A percentile compares a stretch with the other conserved stretches of the same genome.
Conservation (phyloP, 1,140 invertebrate species). For the Drosophila littoralis region DNA sequence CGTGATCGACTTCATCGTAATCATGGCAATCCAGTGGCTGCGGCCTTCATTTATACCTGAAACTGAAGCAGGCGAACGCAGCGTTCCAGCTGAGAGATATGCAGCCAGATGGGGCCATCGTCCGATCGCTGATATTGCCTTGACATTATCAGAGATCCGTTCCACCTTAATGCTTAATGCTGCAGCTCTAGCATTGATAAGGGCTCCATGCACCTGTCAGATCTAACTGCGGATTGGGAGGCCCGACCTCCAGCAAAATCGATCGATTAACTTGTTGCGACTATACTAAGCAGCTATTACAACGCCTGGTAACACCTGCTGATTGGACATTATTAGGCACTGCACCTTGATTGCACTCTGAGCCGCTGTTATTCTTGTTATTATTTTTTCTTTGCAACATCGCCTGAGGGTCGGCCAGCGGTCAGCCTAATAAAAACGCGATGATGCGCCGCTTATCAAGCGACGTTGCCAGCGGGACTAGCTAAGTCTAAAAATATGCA, state of each 20-base stretch:
- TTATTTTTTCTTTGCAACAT: not conserved
- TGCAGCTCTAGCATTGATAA: constrained; percentile 5
- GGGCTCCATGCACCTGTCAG: constrained; percentile 9
- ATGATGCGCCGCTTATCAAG: constrained; percentile 37
- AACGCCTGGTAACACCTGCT: constrained; percentile 2
- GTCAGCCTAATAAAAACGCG: constrained; percentile 22
- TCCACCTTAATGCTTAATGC: constrained; percentile 30
- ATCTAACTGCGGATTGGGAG: constrained; percentile 4
- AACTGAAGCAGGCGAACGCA: too few relatives aligned
- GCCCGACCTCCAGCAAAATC: constrained; percentile 12
- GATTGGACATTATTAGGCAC: not conserved
- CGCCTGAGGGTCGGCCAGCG: constrained; percentile 38
- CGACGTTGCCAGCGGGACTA: constrained; percentile 26
- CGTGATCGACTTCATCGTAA: constrained; percentile 83
- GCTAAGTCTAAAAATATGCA: constrained; percentile 24
- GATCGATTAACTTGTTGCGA: constrained; percentile 4
- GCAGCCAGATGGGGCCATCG: constrained; percentile 33
- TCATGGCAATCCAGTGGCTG: constrained; percentile 49
- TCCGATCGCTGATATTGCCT: constrained; percentile 50
- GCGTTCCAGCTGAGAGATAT: constrained; percentile 6
- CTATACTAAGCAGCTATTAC: constrained; percentile 1
- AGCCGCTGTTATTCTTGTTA: not conserved
- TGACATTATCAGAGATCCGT: constrained; percentile 67
- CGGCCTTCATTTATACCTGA: constrained; percentile 63
- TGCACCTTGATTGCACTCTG: constrained; percentile 19